These are phyloP conservation scores for Coptodon bakossiorum DNA, from an alignment of 2,113 vertebrate species.

Conservation along the genomic window DNA sequence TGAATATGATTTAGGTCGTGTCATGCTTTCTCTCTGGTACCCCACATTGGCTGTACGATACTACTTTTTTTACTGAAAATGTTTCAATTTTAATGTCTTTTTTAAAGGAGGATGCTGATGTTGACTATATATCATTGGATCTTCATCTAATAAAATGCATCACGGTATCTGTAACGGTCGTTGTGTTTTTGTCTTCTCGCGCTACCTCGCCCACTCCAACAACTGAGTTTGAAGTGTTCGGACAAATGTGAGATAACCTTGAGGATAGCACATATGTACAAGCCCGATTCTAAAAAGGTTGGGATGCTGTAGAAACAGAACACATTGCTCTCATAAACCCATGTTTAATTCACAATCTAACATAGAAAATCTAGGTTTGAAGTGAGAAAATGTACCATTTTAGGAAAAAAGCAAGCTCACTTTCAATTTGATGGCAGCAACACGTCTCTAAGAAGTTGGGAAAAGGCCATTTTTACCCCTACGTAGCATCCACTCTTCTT, in stretches of 20 bases:
- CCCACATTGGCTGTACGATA: conserved; percentile 66
- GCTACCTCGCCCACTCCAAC: background rate
- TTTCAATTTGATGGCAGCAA: background rate
- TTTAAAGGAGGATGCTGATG: conserved; percentile 72
- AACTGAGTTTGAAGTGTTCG: background rate
- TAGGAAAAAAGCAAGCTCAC: background rate
- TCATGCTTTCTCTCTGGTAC: conserved; percentile 69
- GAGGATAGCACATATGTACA: background rate
- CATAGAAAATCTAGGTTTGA: background rate
- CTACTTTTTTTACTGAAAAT: conserved; percentile 72
- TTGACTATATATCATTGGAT: conserved; percentile 68
- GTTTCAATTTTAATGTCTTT: conserved; percentile 72
- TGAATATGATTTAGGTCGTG: conserved; percentile 67
- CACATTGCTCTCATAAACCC: background rate
- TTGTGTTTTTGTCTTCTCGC: background rate
- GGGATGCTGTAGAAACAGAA: background rate
- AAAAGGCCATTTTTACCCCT: background rate
- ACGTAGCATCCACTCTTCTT: background rate
- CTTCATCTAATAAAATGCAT: conserved; percentile 73
- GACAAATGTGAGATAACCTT: background rate
- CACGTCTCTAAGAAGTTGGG: background rate
- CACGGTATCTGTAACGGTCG: conserved; percentile 48
- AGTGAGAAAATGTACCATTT: background rate
- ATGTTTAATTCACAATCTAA: background rate
- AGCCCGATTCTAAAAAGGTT: background rate